A percentile compares a stretch with the other conserved stretches of the same genome.
phyloP scores from a whole-genome alignment of 2,888 invertebrate species.

The Spicauda simplicius region DNA sequence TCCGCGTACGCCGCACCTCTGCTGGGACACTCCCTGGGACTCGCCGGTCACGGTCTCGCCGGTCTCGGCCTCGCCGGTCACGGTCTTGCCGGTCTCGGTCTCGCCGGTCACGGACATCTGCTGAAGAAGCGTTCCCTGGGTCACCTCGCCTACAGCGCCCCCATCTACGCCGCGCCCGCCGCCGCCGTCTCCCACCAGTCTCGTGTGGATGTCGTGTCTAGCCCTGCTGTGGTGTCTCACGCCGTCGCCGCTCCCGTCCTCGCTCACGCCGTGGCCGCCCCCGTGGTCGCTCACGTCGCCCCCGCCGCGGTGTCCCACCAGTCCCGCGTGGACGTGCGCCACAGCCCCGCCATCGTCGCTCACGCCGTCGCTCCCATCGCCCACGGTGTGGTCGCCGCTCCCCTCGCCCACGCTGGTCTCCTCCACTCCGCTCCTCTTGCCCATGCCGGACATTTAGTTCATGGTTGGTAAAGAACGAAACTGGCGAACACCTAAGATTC shows the following conservation, averaged over 20 bases:
- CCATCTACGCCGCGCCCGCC: conserved; percentile 63
- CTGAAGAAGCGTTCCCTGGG: conserved; percentile 52
- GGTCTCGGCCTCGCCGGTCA: conserved; percentile 51
- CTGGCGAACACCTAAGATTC: conserved; percentile 65
- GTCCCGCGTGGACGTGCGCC: conserved; percentile 64
- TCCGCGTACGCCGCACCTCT: conserved; percentile 50
- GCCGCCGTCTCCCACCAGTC: conserved; percentile 79
- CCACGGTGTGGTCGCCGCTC: conserved; percentile 57
- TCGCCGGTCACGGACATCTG: conserved; percentile 41
- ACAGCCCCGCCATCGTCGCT: conserved; percentile 42
- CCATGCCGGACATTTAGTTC: conserved; percentile 47
- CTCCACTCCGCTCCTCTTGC: conserved; percentile 47
- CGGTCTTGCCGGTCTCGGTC: conserved; percentile 48
- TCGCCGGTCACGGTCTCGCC: conserved; percentile 34
- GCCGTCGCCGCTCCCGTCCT: conserved; percentile 52
- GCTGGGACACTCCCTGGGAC: conserved; percentile 45
- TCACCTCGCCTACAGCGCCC: conserved; percentile 51
- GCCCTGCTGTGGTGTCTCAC: conserved; percentile 47
- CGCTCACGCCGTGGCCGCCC: conserved; percentile 62
- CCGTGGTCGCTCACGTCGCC: conserved; percentile 57
- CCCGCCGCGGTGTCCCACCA: conserved; percentile 61
- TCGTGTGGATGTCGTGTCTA: conserved; percentile 62
- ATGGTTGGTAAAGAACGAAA: conserved; percentile 71
- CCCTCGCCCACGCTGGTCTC: conserved; percentile 56
- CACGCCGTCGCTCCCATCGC: conserved; percentile 46